Evolutionary conservation across 2,113 vertebrate genomes (phyloP).

Genomic region (Engystomops pustulosus): DNA sequence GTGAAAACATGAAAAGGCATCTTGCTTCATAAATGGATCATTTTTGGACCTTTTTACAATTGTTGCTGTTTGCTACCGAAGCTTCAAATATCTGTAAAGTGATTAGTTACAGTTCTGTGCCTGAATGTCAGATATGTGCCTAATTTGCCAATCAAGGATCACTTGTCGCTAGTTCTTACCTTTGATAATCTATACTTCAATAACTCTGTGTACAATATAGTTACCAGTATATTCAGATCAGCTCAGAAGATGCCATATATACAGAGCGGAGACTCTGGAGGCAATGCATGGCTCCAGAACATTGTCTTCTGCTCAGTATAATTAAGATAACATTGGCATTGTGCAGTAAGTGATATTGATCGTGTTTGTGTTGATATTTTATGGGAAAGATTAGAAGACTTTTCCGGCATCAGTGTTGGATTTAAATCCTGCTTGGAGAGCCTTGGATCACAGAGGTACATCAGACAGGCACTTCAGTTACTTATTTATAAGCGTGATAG

Average conservation of each 20-base stretch:
- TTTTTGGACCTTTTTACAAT: too few species aligned
- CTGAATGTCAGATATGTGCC: too few species aligned
- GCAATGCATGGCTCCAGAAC: neutral
- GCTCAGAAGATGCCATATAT: neutral
- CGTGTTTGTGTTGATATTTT: slow-evolving; percentile 28
- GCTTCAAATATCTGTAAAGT: too few species aligned
- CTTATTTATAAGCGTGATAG: slow-evolving; percentile 25
- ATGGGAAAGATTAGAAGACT: slow-evolving; percentile 45
- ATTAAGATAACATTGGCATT: slow-evolving; percentile 43
- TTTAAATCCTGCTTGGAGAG: slow-evolving; percentile 15
- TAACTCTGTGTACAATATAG: neutral
- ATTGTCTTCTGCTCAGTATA: slow-evolving; percentile 29
- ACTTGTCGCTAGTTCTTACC: too few species aligned
- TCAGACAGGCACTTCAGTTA: slow-evolving; percentile 25
- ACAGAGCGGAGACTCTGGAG: slow-evolving; percentile 6
- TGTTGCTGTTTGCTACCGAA: too few species aligned
- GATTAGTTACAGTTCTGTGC: too few species aligned
- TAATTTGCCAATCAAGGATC: too few species aligned
- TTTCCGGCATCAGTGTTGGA: slow-evolving; percentile 43
- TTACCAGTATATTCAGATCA: neutral
- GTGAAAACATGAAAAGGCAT: too few species aligned
- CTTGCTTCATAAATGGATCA: too few species aligned
- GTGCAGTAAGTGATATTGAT: slow-evolving; percentile 52
- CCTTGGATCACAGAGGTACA: slow-evolving; percentile 9
- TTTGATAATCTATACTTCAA: too few species aligned